These are phyloP conservation scores for Cataglyphis albicans DNA, from an alignment of 2,888 invertebrate species.

Conservation along the genomic window DNA sequence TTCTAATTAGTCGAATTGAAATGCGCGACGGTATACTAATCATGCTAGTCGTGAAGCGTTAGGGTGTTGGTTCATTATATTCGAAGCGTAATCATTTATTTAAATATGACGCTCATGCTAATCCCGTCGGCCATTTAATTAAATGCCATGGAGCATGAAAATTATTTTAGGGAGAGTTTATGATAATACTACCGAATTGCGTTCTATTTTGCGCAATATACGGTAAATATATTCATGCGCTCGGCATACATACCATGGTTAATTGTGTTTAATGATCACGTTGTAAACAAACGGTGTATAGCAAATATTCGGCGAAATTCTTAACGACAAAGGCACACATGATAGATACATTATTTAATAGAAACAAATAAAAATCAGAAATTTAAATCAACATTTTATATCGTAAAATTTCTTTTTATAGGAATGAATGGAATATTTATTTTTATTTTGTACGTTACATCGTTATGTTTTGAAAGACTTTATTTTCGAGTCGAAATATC, in stretches of 20 bases:
- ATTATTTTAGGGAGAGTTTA: constrained; percentile 34
- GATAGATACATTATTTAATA: background rate
- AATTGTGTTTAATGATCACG: constrained; percentile 19
- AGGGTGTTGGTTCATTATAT: constrained; percentile 40
- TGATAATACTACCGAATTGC: constrained; percentile 8
- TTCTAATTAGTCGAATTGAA: background rate
- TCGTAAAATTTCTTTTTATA: background rate
- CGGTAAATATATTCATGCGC: background rate
- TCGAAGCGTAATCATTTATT: constrained; percentile 33
- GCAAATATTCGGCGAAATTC: constrained; percentile 16
- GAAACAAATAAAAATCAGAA: background rate
- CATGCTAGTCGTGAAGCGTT: background rate
- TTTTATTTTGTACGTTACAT: background rate
- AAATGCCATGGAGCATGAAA: constrained; percentile 35
- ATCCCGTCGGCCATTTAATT: constrained; percentile 33
- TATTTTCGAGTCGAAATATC: background rate
- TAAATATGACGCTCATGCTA: constrained; percentile 26
- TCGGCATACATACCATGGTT: background rate
- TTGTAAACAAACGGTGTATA: background rate
- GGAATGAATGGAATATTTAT: background rate
- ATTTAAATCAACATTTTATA: background rate
- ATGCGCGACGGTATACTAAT: background rate
- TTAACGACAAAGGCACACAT: background rate
- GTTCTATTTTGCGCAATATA: constrained; percentile 26
- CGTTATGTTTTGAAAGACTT: background rate